Percentiles rank a stretch among this genome's conserved stretches.
phyloP scores from a whole-genome alignment of 2,888 invertebrate genomes.

The Phyto melanocephala region DNA sequence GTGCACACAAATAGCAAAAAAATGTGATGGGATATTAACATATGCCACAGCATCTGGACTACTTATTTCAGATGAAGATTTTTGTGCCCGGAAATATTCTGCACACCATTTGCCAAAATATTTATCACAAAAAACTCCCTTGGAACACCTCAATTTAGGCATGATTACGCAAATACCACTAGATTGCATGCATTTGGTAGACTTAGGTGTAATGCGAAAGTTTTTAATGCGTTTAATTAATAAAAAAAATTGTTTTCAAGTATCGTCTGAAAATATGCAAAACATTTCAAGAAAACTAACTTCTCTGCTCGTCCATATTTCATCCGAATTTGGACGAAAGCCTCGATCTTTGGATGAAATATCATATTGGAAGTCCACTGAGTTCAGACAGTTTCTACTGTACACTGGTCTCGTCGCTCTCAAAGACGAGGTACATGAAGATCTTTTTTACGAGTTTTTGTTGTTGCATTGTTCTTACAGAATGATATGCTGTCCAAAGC shows the following conservation, averaged over 20 bases:
- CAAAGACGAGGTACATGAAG: slow-evolving; percentile 11
- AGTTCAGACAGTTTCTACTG: slow-evolving; percentile 26
- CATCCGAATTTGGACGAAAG: background rate
- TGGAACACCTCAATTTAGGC: slow-evolving; percentile 15
- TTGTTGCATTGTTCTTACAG: slow-evolving; percentile 2
- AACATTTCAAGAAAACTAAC: slow-evolving; percentile 23
- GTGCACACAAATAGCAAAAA: slow-evolving; percentile 21
- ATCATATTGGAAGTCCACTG: slow-evolving; percentile 12
- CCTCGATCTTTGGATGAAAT: slow-evolving; percentile 18
- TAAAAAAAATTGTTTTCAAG: slow-evolving; percentile 23
- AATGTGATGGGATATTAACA: slow-evolving; percentile 37
- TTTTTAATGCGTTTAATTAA: slow-evolving; percentile 21
- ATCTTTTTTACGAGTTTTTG: slow-evolving; percentile 16
- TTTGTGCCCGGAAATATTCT: slow-evolving; percentile 22
- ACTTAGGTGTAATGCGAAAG: slow-evolving; percentile 33
- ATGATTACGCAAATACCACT: slow-evolving; percentile 5
- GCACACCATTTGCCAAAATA: slow-evolving; percentile 1
- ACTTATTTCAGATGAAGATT: slow-evolving; percentile 40
- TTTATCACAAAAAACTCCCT: slow-evolving; percentile 4
- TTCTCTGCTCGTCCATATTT: slow-evolving; percentile 4
- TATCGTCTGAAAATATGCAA: slow-evolving; percentile 9
- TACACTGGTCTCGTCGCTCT: slow-evolving; percentile 22
- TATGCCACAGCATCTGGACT: slow-evolving; percentile 36
- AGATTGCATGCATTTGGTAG: slow-evolving; percentile 16
- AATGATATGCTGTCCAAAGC: slow-evolving; percentile 13